Conservation (phyloP, 2,888 invertebrate species). For the Uropetala carovei region DNA sequence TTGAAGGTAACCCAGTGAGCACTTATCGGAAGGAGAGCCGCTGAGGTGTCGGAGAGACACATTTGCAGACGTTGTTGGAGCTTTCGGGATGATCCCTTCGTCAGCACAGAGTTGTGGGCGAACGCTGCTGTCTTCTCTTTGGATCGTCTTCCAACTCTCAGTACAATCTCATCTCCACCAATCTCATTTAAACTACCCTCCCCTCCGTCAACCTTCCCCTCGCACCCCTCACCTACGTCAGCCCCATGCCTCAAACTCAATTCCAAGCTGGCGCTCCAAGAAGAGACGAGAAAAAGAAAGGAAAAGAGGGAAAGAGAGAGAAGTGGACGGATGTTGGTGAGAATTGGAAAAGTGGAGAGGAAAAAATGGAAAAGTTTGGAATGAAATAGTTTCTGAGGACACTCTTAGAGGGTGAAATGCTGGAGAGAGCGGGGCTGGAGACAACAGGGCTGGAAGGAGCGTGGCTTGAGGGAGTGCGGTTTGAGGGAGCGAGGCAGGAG, state of each 20-base stretch:
- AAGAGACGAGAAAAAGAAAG: not conserved
- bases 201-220: not conserved
- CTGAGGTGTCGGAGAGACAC: no score
- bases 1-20: no score
- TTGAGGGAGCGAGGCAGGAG: not conserved
- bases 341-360: not conserved
- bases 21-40: no score
- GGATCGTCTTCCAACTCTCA: no score
- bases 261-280: slow-evolving; percentile 55
- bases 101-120: no score
- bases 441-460: not conserved
- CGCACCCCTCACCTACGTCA: not conserved
- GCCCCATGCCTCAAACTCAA: slow-evolving; percentile 32
- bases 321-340: not conserved
- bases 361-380: slow-evolving; percentile 40
- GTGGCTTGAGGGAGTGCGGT: no score
- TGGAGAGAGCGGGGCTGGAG: not conserved
- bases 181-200: not conserved
- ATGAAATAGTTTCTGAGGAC: not conserved
- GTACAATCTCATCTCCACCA: not conserved
- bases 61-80: no score
- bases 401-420: not conserved
- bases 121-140: no score
- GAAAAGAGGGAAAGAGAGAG: not conserved
- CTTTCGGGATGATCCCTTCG: no score